Evolutionary conservation across 2,888 invertebrate species (phyloP).

Genomic region (Agonopterix arenella): DNA sequence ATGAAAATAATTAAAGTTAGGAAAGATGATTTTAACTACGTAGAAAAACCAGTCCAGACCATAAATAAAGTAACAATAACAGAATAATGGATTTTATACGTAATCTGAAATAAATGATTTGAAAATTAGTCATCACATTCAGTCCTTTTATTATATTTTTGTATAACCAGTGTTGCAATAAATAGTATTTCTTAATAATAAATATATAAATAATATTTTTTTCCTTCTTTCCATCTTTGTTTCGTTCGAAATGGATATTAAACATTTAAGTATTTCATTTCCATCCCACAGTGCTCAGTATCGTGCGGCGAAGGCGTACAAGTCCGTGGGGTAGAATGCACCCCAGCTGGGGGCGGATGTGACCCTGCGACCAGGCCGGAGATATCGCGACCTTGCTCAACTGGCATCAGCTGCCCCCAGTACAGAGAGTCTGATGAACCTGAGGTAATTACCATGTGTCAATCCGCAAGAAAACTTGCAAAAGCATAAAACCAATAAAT

Average conservation of each 20-base stretch:
- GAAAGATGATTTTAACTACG: no score
- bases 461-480: not conserved
- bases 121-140: no score
- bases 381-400: conserved; percentile 83
- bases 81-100: no score
- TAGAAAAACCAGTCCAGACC: no score
- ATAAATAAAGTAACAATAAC: no score
- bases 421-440: conserved; percentile 61
- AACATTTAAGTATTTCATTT: no score
- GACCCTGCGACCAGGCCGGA: conserved; percentile 82
- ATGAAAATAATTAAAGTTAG: no score
- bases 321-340: conserved; percentile 88
- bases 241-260: no score
- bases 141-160: no score
- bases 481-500: not conserved
- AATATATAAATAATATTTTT: no score
- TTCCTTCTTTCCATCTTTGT: not conserved
- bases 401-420: conserved; percentile 82
- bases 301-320: conserved; percentile 93
- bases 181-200: not conserved
- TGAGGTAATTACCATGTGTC: conserved; percentile 36
- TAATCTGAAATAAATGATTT: no score
- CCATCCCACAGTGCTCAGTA: conserved; percentile 86
- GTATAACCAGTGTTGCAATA: not conserved
- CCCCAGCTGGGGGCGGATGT: conserved; percentile 80